These are phyloP conservation scores for Thecophora atra DNA, from an alignment of 2,888 invertebrate genomes.

Conservation along the genomic window DNA sequence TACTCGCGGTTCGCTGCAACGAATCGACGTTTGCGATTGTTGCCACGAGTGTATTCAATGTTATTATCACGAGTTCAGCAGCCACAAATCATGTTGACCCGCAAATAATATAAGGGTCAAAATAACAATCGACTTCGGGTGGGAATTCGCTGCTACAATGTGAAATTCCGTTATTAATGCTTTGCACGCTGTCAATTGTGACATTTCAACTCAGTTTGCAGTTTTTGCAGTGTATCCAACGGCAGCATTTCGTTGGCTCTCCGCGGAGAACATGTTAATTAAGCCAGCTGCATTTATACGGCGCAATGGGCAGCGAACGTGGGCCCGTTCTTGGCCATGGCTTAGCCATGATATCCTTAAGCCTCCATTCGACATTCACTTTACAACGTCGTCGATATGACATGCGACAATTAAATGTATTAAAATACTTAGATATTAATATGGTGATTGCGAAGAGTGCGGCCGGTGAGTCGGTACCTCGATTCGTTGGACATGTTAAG, in stretches of 20 bases:
- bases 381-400: slow-evolving; percentile 5
- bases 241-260: background rate
- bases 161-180: too few relatives aligned
- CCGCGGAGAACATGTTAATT: slow-evolving; percentile 4
- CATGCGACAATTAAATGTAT: slow-evolving; percentile 22
- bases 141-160: too few relatives aligned
- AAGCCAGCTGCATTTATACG: background rate
- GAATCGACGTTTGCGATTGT: background rate
- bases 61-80: background rate
- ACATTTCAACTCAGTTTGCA: too few relatives aligned
- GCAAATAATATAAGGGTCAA: slow-evolving; percentile 30
- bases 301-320: background rate
- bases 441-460: background rate
- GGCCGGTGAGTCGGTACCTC: slow-evolving; percentile 3
- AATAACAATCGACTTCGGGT: background rate
- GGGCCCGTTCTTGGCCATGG: background rate
- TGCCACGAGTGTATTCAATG: slow-evolving; percentile 11
- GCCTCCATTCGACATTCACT: slow-evolving; percentile 13
- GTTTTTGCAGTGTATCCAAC: too few relatives aligned
- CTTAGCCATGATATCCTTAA: background rate
- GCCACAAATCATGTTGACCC: slow-evolving; percentile 33
- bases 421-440: slow-evolving; percentile 18
- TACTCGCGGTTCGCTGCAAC: too few relatives aligned
- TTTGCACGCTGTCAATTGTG: too few relatives aligned
- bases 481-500: background rate